Base-by-base conservation (phyloP, 2,888 invertebrate species). In the Agrotis clavis region DNA sequence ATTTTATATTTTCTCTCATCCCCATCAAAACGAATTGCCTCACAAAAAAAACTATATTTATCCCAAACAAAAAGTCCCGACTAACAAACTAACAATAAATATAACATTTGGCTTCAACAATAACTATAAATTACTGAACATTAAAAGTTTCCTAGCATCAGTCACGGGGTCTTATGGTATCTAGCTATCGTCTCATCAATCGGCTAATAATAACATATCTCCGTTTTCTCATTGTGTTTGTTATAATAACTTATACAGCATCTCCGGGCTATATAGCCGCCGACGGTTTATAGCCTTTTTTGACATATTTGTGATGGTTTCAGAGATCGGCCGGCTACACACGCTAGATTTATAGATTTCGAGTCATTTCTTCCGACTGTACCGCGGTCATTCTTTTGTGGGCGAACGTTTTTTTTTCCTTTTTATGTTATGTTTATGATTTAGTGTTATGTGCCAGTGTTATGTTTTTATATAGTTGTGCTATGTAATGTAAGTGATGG, bases 271-370 rank as follows among this genome's bases (percentile, higher is more conserved):
- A 92, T 75, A 77, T 92, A 90, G 89, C 90, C 90, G 86, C 68
- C 86, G 93, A 92, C 92, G 88, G 92, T 94, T 92, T 94, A 94
- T 94, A 89, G 92, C 91, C 91, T 81, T 90, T 92, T 93, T 88
- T 95, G 96, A 96, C 96, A 95, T 95, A 95, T 95, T 95, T 95
- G 95, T 96, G 96, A 96, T 92, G 94, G 91, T 92, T 91, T 90
- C 89, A 80, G 89, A 92, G 93, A 92, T 89, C 91, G 90, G 83
- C 66, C 77, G 73, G 86, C 81, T 84, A 86, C 83, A 85, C 84
- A 68, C 71, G 25, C 78, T 78, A 84, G 83, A 86, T 86, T 86
- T 86, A 86, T 81, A 86, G 92, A 94, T 95, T 94, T 93, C 94
- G 91, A 89, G 91, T 90, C 84, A 87, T 86, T 87, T 86, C 86